Conservation (phyloP, 2,797 vertebrate genomes). For the Fistularia tabacaria region DNA sequence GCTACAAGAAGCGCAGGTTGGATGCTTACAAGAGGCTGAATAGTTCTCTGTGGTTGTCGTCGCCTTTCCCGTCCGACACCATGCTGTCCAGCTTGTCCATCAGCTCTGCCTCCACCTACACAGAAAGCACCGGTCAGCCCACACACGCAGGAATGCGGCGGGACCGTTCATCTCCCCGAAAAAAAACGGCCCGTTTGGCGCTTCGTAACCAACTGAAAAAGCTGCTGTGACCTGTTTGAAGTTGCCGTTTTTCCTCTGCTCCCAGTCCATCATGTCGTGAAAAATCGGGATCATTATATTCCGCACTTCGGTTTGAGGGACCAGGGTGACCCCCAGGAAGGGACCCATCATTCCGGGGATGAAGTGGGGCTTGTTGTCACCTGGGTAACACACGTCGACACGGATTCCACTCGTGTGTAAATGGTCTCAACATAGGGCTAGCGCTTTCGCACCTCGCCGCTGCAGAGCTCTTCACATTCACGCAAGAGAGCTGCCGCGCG, state of each 20-base stretch:
- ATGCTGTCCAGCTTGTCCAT: constrained; percentile 99
- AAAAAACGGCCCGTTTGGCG: not conserved
- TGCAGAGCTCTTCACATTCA: too few relatives aligned
- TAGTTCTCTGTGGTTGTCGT: constrained; percentile 98
- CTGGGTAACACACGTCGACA: constrained; percentile 62
- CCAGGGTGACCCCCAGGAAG: constrained; percentile 94
- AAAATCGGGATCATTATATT: constrained; percentile 99
- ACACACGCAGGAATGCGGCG: constrained; percentile 12
- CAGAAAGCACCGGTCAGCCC: constrained; percentile 26
- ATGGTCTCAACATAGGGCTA: too few relatives aligned
- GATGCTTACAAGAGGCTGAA: constrained; percentile 93
- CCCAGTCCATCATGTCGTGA: constrained; percentile 99
- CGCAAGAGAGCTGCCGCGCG: too few relatives aligned
- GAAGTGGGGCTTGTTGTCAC: constrained; percentile 98
- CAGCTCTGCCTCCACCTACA: constrained; percentile 95
- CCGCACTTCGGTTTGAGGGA: constrained; percentile 92
- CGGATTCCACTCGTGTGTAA: not conserved
- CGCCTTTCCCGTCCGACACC: constrained; percentile 97
- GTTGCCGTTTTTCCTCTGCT: constrained; percentile 97
- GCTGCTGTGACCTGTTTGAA: constrained; percentile 88
- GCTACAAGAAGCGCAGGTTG: constrained; percentile 18
- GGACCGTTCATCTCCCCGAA: too few relatives aligned
- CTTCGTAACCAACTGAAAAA: constrained; percentile 1
- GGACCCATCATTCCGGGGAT: constrained; percentile 99
- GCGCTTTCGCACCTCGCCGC: too few relatives aligned